Base-by-base conservation (phyloP, 2,113 vertebrate genomes). In the Alces alces region DNA sequence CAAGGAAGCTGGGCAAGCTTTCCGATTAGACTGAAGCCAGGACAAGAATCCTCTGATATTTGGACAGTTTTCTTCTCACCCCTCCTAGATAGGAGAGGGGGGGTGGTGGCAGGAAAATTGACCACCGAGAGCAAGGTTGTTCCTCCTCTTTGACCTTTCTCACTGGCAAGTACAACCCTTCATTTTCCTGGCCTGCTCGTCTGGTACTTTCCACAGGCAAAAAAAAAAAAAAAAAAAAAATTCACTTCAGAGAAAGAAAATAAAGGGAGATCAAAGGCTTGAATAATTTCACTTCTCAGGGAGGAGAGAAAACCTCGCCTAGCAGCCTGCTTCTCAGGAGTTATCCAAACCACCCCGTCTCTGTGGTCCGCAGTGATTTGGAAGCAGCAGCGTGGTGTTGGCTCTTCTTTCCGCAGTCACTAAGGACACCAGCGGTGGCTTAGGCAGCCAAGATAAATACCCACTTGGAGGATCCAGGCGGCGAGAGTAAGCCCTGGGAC, bases 261-360 rank as follows among this genome's bases (percentile, higher is more conserved):
- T 61, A 96, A 89, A 79, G 80, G 45, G 39, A 92, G 92, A 97
- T 98, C 96, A 97, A 97, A 98, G 86, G 45, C 79, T 93, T 13
- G 2, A 87, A 43, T 95, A 89, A 97, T 98, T 96, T 96, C 54
- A 57, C 60, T 97, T 98, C 57, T 95, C 93, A 14, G 11, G 36
- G 70, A 60, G 66, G 85, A 97, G 54, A 95, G 52, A 86, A 93
- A 89, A n/a, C 39, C 70, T 97, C 28, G 43, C 92, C 36, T 21
- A 60, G 93, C 70, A 61, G 57, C 23, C 91, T 92, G 6, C 36
- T 90, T 80, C 80, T 84, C 54, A 45, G 50, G 79, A 97, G 28
- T 64, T 55, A 39, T 52, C 28, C 82, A 36, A 70, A 70, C 30
- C 57, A 87, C 57, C 30, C 13, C 15, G 10, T 64, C n/a, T 21